phyloP scores from a whole-genome alignment of 2,113 vertebrate species.

The Speoplatyrhinus poulsoni region DNA sequence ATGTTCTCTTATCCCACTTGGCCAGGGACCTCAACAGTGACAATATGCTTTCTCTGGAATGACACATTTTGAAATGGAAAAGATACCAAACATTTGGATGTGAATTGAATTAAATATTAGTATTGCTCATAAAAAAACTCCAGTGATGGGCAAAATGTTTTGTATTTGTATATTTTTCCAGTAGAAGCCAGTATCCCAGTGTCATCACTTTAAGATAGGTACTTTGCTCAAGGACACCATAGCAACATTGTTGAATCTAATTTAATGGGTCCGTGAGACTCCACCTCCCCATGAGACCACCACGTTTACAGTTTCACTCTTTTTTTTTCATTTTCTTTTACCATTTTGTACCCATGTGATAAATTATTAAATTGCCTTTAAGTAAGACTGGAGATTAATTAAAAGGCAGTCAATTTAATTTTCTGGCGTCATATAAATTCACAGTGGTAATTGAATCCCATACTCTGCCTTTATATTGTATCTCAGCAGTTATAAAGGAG shows the following conservation, averaged over 20 bases:
- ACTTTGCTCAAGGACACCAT: not conserved
- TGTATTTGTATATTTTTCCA: no score
- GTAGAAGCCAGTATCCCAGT: not conserved
- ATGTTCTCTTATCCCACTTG: slow-evolving; percentile 39
- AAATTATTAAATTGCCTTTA: slow-evolving; percentile 79
- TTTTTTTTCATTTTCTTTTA: slow-evolving; percentile 7
- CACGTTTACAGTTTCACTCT: not conserved
- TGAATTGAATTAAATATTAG: no score
- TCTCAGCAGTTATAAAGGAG: slow-evolving; percentile 45
- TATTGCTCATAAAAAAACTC: no score
- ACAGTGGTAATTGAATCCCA: slow-evolving; percentile 73
- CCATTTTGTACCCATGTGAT: slow-evolving; percentile 45
- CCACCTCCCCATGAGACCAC: slow-evolving; percentile 44
- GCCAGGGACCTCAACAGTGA: slow-evolving; percentile 32
- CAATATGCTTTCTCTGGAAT: slow-evolving; percentile 15
- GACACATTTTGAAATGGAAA: slow-evolving; percentile 13
- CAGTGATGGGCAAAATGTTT: no score
- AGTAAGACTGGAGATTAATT: slow-evolving; percentile 80
- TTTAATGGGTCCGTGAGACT: slow-evolving; percentile 24
- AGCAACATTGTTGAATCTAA: not conserved
- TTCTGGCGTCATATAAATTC: slow-evolving; percentile 68
- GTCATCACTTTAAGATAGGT: not conserved
- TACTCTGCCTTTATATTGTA: slow-evolving; percentile 56
- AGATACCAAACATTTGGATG: no score
- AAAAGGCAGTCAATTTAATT: slow-evolving; percentile 78